Percentiles rank a stretch among this genome's conserved stretches.
phyloP scores from a whole-genome alignment of 2,113 vertebrate species.

The Pteronura brasiliensis region DNA sequence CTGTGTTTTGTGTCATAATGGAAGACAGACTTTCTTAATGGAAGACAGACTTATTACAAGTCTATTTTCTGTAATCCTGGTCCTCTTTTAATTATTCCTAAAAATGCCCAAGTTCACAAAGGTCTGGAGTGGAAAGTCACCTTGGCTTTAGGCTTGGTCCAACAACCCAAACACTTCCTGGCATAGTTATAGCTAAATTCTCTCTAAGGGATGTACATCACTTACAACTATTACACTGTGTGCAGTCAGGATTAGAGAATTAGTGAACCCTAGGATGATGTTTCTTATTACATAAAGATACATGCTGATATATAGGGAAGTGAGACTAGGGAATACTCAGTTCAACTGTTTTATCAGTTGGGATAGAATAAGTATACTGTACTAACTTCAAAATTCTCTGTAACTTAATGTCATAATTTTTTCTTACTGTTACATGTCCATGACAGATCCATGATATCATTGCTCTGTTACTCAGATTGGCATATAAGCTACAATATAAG shows the following conservation, averaged over 20 bases:
- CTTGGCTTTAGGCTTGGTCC: not conserved
- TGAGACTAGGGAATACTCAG: not conserved
- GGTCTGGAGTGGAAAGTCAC: fast-evolving
- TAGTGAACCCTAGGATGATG: not conserved
- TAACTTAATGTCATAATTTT: not conserved
- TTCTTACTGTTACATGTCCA: fast-evolving
- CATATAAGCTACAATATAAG: not conserved
- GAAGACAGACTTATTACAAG: not conserved
- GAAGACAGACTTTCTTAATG: not conserved
- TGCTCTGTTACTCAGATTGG: not conserved
- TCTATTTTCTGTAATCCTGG: not conserved
- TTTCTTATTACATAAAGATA: not conserved
- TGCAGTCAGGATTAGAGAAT: not conserved
- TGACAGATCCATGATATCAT: not conserved
- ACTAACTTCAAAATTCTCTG: not conserved
- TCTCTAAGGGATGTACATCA: not conserved
- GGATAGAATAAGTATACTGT: not conserved
- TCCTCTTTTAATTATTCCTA: not conserved
- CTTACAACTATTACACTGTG: not conserved
- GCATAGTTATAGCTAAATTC: not conserved
- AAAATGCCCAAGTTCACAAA: not conserved
- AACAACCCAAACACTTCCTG: not conserved
- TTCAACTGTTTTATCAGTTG: not conserved
- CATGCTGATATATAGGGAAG: not conserved
- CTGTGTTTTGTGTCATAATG: not conserved